Base-by-base conservation (phyloP, 2,888 invertebrate species). In the Mimas tiliae region DNA sequence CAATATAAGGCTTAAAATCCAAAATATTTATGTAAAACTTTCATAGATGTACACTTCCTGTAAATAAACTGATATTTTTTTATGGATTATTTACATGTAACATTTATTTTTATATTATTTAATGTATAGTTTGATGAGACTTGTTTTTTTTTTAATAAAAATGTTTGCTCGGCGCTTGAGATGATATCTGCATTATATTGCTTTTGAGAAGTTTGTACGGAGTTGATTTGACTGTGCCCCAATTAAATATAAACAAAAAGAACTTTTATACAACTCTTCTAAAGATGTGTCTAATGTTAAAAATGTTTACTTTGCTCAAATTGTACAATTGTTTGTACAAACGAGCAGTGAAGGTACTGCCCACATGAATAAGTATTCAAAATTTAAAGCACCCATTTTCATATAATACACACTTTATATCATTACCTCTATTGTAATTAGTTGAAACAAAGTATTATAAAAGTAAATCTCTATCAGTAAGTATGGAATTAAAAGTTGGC, bases 61-160 rank as follows among this genome's bases (percentile, higher is more conserved):
- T 91, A 90, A 85, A 90, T 90, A 90, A 72, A 87, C 84, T 82
- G 71, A 82, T 88, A 89, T 85, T 90, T 90, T n/a, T 90, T 87
- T 89, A 84, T 80, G 81, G 72, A 85, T 88, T 86, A 84, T 86
- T 86, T 89, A 87, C 82, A 85, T 80, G 80, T 84, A 82, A 81
- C 78, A 81, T 83, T 86, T 85, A 84, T 87, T 88, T 87, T 85
- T 88, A 84, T 89, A 86, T 87, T 80, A 82, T 90, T 91, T 90
- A 88, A 86, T 84, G 84, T 89, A 87, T 83, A 86, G 84, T 84
- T 88, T 87, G 84, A 78, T 69, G 77, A 81, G 77, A 80, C 79
- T 76, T 81, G 78, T 38, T 58, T 83, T 83, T 80, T 80, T 77
- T 78, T 75, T 70, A 69, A 71, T 69, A 75, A 75, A 71, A 79